Evolutionary conservation across 1,140 invertebrate species (phyloP), one percentile per base, ranked within the genome.

Genomic region (Leptonema lineaticorne): DNA sequence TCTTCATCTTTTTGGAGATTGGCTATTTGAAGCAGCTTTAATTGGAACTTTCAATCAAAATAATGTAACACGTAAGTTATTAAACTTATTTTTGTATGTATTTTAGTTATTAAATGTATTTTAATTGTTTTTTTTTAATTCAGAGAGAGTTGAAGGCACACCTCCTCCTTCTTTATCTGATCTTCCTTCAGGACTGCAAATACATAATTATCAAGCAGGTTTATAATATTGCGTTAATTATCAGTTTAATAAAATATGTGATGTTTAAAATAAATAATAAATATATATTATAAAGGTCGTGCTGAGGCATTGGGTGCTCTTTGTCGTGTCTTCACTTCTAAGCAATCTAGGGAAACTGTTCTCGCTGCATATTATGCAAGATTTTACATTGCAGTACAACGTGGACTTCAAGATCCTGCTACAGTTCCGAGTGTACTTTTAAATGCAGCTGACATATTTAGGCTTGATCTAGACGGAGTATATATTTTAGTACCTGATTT

Each of bases 301-400:
- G 96, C 97, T 0, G 96, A 98, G 82, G 97, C 97, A 2, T 86
- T 98, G 71, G 97, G 95, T 0, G 90, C 96, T 5, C 80, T 99
- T 4, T 98, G 95, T 81, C 85, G 96, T 74, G 95, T 99, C 74
- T 93, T 99, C 76, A 98, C 95, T 79, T 90, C 96, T 0, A 97
- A 98, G 78, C 96, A 96, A 81, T 96, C 95, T 14, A 92, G 92
- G 29, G 97, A 99, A 83, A 90, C 95, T 75, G 95, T 99, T 69
- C 82, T 96, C 16, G 92, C 95, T 2, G 90, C 95, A 1, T 99
- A 99, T 81, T 84, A 98, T 72, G 93, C 96, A 0, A 85, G 96
- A 68, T 98, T 98, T 81, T 98, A 98, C 81, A 87, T 95, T 74
- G 92, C 94, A 8, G 81, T 99, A 70, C 90, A 92, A 72, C 90